These are phyloP conservation scores for Ictidomys tridecemlineatus DNA, from an alignment of 2,113 vertebrate genomes.

Conservation along the genomic window DNA sequence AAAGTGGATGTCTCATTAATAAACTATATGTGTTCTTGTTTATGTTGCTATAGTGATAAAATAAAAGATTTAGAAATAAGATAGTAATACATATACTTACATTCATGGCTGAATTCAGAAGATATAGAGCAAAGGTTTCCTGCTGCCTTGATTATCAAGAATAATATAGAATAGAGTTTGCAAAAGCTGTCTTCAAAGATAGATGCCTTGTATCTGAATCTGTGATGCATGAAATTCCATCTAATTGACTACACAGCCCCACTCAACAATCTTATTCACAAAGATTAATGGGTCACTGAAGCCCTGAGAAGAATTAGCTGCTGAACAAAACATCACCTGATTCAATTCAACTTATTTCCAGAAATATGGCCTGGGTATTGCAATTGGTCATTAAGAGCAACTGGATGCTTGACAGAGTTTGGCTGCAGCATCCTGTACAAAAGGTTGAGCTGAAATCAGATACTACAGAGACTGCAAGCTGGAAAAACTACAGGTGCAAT, in stretches of 20 bases:
- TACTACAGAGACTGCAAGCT: background rate
- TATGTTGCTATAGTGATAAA: background rate
- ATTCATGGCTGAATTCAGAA: background rate
- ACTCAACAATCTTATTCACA: background rate
- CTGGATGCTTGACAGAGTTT: background rate
- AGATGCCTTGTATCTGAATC: background rate
- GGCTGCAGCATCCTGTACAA: background rate
- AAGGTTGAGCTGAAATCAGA: background rate
- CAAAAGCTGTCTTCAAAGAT: background rate
- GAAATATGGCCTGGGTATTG: background rate
- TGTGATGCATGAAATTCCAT: background rate
- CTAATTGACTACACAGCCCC: conserved; percentile 8
- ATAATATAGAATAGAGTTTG: background rate
- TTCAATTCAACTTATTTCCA: background rate
- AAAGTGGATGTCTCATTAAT: background rate
- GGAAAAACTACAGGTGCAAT: background rate
- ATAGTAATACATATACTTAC: background rate
- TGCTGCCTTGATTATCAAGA: background rate
- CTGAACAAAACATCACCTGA: background rate
- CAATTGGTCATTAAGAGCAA: background rate
- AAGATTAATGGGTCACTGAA: conserved; percentile 28
- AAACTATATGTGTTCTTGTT: background rate
- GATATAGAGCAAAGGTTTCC: background rate
- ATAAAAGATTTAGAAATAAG: background rate
- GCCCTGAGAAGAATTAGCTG: background rate